A percentile compares a stretch with the other conserved stretches of the same genome.
Evolutionary conservation across 1,140 invertebrate genomes (phyloP).

Genomic region (Scaptodrosophila lebanonensis): DNA sequence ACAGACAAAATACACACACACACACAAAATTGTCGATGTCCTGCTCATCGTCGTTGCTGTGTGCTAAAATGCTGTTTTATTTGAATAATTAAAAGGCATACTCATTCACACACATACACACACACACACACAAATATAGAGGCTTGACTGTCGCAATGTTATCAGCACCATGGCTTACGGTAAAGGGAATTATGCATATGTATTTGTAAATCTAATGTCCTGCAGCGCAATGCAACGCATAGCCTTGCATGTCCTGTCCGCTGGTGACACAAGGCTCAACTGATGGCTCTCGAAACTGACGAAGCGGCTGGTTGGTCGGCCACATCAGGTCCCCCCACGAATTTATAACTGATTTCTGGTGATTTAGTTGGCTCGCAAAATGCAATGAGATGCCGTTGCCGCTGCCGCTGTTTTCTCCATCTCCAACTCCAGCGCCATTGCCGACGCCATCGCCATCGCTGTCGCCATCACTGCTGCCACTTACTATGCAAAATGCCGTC

Average conservation of each 20-base stretch:
- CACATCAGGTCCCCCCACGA: conserved; percentile 36
- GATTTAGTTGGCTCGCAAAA: conserved; percentile 62
- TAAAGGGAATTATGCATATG: conserved; percentile 75
- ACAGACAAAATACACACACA: not conserved
- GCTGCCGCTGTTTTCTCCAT: conserved; percentile 5
- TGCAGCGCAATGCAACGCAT: conserved; percentile 27
- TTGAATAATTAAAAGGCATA: conserved; percentile 69
- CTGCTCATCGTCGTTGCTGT: conserved; percentile 17
- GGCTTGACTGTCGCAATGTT: conserved; percentile 25
- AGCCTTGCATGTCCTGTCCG: too few species aligned
- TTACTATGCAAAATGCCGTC: conserved; percentile 66
- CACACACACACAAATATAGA: not conserved
- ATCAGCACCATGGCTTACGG: conserved; percentile 39
- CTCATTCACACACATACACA: conserved; percentile 23
- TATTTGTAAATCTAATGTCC: conserved; percentile 69
- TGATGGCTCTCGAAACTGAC: too few species aligned
- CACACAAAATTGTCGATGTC: not conserved
- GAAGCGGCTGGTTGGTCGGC: not conserved
- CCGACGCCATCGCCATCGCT: not conserved
- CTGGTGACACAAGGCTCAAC: too few species aligned
- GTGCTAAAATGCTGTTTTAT: conserved; percentile 56
- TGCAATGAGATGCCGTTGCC: conserved; percentile 46
- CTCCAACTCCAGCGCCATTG: too few species aligned
- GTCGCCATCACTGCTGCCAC: conserved; percentile 18
- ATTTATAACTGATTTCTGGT: conserved; percentile 74